Percentiles rank a stretch among this genome's conserved stretches.
Conservation (phyloP, 2,797 vertebrate species). For the Gymnothorax javanicus region DNA sequence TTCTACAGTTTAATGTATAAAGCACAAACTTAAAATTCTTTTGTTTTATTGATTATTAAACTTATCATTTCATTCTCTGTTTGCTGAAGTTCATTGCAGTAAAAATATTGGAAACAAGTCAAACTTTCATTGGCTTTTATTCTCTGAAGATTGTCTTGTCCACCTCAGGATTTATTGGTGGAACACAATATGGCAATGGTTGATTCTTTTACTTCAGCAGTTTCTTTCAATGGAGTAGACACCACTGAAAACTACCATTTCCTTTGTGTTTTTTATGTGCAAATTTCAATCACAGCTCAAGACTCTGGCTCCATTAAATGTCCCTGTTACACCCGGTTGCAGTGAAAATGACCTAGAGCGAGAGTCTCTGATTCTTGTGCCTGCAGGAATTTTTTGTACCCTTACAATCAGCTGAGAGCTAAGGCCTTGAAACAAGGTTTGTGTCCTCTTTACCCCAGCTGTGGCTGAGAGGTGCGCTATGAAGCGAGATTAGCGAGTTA, state of each 20-base stretch:
- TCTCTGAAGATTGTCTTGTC: background rate
- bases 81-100: background rate
- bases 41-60: background rate
- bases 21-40: conserved; percentile 39
- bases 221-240: background rate
- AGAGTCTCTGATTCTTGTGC: background rate
- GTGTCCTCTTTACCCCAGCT: too few relatives aligned
- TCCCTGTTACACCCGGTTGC: background rate
- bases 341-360: background rate
- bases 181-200: background rate
- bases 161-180: background rate
- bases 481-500: too few relatives aligned
- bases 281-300: background rate
- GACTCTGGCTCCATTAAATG: background rate
- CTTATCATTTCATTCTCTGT: background rate
- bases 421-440: too few relatives aligned
- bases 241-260: background rate
- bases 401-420: too few relatives aligned
- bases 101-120: background rate
- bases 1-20: conserved; percentile 70
- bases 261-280: background rate
- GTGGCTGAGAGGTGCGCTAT: too few relatives aligned
- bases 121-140: background rate
- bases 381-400: background rate
- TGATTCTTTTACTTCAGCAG: background rate